Evolutionary conservation across 2,888 invertebrate genomes (phyloP).

Genomic region (Scaptomyza tumidula): DNA sequence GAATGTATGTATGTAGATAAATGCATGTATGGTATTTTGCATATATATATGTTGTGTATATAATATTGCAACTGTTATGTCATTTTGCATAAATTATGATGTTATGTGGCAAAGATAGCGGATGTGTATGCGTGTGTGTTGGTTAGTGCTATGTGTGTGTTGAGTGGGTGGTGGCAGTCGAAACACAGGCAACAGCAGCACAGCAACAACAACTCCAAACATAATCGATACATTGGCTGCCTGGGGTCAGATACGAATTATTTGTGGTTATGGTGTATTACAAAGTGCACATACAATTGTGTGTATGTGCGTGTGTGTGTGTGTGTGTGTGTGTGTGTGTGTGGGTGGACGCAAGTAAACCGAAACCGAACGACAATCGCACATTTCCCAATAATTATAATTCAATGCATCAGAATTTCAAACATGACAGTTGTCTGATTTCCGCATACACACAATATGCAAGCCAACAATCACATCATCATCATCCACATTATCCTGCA

Average conservation of each 20-base stretch:
- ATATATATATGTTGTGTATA: slow-evolving; percentile 42
- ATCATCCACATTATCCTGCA: slow-evolving; percentile 36
- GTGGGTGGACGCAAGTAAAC: slow-evolving; percentile 58
- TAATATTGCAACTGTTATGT: slow-evolving; percentile 66
- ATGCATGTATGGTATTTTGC: slow-evolving; percentile 1
- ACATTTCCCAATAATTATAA: slow-evolving; percentile 83
- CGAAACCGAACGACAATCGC: slow-evolving; percentile 80
- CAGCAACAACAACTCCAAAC: slow-evolving; percentile 27
- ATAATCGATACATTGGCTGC: slow-evolving; percentile 55
- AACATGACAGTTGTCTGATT: slow-evolving; percentile 75
- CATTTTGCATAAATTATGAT: slow-evolving; percentile 67
- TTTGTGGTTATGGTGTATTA: slow-evolving; percentile 2
- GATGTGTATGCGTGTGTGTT: slow-evolving; percentile 29
- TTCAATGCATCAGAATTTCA: slow-evolving; percentile 81
- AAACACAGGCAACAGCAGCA: slow-evolving; percentile 24
- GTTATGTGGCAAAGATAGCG: slow-evolving; percentile 63
- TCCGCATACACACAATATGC: slow-evolving; percentile 64
- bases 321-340: slow-evolving; percentile 13
- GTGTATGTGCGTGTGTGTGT: slow-evolving; percentile 8
- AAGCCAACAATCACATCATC: slow-evolving; percentile 47
- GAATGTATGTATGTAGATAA: background rate
- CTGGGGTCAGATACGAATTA: background rate
- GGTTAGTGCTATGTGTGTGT: background rate
- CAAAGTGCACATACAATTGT: slow-evolving; percentile 7
- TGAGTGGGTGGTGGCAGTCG: slow-evolving; percentile 28